phyloP scores from a whole-genome alignment of 2,113 vertebrate species.

The Alectura lathami region DNA sequence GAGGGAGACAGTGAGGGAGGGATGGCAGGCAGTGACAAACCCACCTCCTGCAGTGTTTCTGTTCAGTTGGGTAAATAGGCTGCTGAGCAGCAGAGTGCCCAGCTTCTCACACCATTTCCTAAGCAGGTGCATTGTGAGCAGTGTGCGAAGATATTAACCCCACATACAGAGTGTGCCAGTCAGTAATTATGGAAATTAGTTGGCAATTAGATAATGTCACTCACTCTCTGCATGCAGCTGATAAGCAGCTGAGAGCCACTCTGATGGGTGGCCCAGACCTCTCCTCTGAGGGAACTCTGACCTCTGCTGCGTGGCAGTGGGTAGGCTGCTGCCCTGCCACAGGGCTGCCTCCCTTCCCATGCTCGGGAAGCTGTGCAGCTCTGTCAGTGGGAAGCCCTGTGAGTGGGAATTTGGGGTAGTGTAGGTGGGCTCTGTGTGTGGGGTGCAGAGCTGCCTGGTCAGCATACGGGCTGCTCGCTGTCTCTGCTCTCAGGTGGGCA shows the following conservation, averaged over 20 bases:
- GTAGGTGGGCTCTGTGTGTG: neutral
- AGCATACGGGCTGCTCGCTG: rapidly evolving
- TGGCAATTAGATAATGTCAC: conserved; percentile 79
- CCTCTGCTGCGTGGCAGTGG: neutral
- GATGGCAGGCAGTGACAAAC: neutral
- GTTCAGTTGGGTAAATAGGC: neutral
- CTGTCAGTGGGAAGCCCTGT: neutral
- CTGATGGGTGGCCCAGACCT: neutral
- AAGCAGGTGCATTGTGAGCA: conserved; percentile 46
- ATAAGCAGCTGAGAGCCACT: conserved; percentile 62
- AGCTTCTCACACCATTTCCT: neutral
- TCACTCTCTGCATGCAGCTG: conserved; percentile 58
- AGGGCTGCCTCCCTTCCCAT: neutral
- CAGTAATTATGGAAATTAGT: conserved; percentile 77
- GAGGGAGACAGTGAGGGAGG: neutral
- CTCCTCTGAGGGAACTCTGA: neutral
- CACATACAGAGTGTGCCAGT: conserved; percentile 55
- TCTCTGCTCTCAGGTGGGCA: neutral
- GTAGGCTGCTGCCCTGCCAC: rapidly evolving
- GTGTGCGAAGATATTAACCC: conserved; percentile 70
- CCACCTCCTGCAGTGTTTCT: neutral
- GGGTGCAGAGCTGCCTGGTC: neutral
- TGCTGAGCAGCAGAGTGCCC: neutral
- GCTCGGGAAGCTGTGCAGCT: neutral
- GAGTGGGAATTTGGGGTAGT: neutral